phyloP scores from a whole-genome alignment of 2,113 vertebrate species.

The Philantomba maxwellii region DNA sequence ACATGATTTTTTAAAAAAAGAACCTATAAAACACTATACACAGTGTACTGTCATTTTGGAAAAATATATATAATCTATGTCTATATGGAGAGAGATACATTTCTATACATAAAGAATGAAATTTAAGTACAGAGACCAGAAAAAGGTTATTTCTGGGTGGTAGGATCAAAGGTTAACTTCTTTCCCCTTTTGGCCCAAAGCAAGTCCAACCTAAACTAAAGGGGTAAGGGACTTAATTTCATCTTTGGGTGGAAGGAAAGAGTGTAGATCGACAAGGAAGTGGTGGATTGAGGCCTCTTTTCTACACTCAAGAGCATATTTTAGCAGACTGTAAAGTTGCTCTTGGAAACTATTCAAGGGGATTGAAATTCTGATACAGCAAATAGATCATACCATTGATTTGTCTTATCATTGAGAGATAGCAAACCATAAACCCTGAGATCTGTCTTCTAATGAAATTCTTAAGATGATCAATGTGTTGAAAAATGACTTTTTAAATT shows the following conservation, averaged over 20 bases:
- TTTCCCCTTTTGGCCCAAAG: background rate
- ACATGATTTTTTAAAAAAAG: background rate
- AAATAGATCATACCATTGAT: background rate
- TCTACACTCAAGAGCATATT: background rate
- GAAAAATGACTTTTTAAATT: background rate
- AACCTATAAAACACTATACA: background rate
- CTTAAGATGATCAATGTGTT: background rate
- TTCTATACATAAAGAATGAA: background rate
- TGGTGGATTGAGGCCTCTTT: background rate
- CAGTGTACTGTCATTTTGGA: background rate
- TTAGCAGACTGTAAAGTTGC: background rate
- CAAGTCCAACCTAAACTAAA: background rate
- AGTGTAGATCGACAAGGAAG: background rate
- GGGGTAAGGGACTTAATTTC: background rate
- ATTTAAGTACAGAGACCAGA: background rate
- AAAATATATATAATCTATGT: background rate
- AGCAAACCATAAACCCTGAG: background rate
- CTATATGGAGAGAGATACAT: background rate
- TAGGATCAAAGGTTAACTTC: background rate
- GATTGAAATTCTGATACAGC: background rate
- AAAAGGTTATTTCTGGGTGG: background rate
- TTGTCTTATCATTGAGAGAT: background rate
- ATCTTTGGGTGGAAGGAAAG: background rate
- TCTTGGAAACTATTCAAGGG: background rate
- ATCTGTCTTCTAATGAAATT: background rate